Evolutionary conservation across 2,888 invertebrate species (phyloP).

Genomic region (Eretmocerus hayati): DNA sequence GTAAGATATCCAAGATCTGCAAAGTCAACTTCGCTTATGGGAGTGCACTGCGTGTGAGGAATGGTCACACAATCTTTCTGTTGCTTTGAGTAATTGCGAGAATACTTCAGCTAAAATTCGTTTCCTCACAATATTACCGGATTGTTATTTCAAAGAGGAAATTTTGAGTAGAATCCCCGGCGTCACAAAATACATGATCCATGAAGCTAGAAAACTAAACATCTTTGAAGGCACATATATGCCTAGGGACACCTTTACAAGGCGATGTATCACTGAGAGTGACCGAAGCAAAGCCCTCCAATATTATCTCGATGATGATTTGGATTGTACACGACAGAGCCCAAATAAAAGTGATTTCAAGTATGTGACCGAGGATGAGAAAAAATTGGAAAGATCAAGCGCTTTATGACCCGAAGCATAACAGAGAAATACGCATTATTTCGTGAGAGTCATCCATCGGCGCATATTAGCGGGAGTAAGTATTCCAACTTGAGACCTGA

Average conservation of each 20-base stretch:
- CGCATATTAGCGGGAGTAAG: slow-evolving; percentile 9
- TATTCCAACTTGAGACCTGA: slow-evolving; percentile 13
- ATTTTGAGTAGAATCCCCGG: not conserved
- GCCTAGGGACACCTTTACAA: too few relatives aligned
- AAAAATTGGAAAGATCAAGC: slow-evolving; percentile 12
- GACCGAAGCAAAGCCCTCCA: not conserved
- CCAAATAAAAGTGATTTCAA: slow-evolving; percentile 14
- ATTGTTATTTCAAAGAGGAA: not conserved
- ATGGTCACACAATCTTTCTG: not conserved
- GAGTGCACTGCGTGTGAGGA: too few relatives aligned
- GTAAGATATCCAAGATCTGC: too few relatives aligned
- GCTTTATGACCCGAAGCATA: slow-evolving; percentile 13
- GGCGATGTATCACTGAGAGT: too few relatives aligned
- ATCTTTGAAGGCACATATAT: not conserved
- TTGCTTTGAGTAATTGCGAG: not conserved
- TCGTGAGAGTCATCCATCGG: slow-evolving; percentile 4
- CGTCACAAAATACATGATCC: not conserved
- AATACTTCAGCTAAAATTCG: not conserved
- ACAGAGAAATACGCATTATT: slow-evolving; percentile 10
- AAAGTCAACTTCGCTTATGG: too few relatives aligned
- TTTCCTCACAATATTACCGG: not conserved
- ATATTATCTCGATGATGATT: slow-evolving; percentile 18
- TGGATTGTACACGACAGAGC: slow-evolving; percentile 26
- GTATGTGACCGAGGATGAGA: slow-evolving; percentile 8
- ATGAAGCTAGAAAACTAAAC: not conserved